Evolutionary conservation across 2,888 invertebrate genomes (phyloP).

Genomic region (Phalangium opilio): DNA sequence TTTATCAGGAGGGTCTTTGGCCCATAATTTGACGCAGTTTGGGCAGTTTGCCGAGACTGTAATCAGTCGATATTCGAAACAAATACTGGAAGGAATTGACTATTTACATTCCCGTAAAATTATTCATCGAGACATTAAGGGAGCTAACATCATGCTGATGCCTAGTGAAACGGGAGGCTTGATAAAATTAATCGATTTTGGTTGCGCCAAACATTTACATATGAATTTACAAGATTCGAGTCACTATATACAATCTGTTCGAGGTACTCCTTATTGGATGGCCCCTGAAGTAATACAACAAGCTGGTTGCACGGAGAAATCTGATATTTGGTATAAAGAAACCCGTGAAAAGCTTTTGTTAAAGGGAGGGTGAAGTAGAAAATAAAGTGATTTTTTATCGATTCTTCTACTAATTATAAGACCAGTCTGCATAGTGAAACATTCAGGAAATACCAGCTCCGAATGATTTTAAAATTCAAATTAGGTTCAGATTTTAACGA

Average conservation of each 20-base stretch:
- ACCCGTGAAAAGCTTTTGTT: too few relatives aligned
- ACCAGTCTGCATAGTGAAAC: too few relatives aligned
- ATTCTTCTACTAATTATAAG: too few relatives aligned
- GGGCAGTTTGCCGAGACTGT: constrained; percentile 32
- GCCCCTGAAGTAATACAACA: constrained; percentile 33
- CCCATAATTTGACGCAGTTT: constrained; percentile 29
- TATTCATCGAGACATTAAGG: constrained; percentile 34
- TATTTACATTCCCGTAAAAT: constrained; percentile 32
- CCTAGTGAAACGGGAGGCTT: constrained; percentile 25
- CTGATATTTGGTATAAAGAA: constrained; percentile 31
- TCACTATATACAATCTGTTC: constrained; percentile 7
- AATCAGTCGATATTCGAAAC: constrained; percentile 30
- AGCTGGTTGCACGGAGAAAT: constrained; percentile 32
- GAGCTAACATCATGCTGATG: constrained; percentile 33
- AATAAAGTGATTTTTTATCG: too few relatives aligned
- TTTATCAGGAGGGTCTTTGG: constrained; percentile 32
- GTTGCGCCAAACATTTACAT: constrained; percentile 32
- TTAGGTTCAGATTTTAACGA: too few relatives aligned
- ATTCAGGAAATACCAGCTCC: too few relatives aligned
- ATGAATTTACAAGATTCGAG: constrained; percentile 22
- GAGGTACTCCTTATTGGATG: constrained; percentile 33
- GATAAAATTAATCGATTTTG: constrained; percentile 34
- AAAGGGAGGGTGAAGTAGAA: too few relatives aligned
- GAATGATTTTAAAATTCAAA: too few relatives aligned
- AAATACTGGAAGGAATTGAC: constrained; percentile 32